These are phyloP conservation scores for Meandrina meandrites DNA, from an alignment of 92 coral and sea anemone genomes.

Conservation along the genomic window DNA sequence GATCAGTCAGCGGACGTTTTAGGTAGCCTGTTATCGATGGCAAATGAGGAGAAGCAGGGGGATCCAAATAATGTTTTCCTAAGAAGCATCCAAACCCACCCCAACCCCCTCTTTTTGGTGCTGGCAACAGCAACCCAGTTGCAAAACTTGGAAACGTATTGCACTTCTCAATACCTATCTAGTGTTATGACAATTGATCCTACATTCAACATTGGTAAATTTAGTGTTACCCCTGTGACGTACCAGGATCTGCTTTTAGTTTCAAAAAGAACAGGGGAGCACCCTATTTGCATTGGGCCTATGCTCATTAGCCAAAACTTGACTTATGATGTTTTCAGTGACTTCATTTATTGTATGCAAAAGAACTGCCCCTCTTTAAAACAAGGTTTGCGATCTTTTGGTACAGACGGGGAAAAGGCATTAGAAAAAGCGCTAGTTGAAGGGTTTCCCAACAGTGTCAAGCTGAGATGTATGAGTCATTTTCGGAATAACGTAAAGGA, in stretches of 20 bases:
- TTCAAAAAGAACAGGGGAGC: conserved; percentile 28
- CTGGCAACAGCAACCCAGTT: conserved; percentile 36
- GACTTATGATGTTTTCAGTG: conserved; percentile 29
- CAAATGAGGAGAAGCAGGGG: conserved; percentile 41
- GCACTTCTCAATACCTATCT: conserved; percentile 28
- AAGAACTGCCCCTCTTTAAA: conserved; percentile 43
- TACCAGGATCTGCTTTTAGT: conserved; percentile 17
- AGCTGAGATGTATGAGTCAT: conserved; percentile 42
- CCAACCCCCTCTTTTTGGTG: conserved; percentile 44
- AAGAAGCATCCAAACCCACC: conserved; percentile 46
- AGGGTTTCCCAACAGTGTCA: conserved; percentile 20
- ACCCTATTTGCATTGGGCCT: conserved; percentile 24
- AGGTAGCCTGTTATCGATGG: conserved; percentile 35
- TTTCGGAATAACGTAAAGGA: too few species aligned
- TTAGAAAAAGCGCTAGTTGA: conserved; percentile 22
- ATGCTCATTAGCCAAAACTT: conserved; percentile 27
- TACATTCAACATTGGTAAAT: conserved; percentile 43
- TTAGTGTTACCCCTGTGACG: conserved; percentile 41
- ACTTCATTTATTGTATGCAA: conserved; percentile 31
- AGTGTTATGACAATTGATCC: conserved; percentile 44
- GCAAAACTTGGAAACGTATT: conserved; percentile 31
- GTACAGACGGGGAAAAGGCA: conserved; percentile 44
- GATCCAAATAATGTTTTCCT: conserved; percentile 31
- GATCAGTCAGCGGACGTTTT: conserved; percentile 9
- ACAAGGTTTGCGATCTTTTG: conserved; percentile 27